A percentile compares a stretch with the other conserved stretches of the same genome.
Conservation (phyloP, 2,113 vertebrate species). For the Larimichthys polyactis region DNA sequence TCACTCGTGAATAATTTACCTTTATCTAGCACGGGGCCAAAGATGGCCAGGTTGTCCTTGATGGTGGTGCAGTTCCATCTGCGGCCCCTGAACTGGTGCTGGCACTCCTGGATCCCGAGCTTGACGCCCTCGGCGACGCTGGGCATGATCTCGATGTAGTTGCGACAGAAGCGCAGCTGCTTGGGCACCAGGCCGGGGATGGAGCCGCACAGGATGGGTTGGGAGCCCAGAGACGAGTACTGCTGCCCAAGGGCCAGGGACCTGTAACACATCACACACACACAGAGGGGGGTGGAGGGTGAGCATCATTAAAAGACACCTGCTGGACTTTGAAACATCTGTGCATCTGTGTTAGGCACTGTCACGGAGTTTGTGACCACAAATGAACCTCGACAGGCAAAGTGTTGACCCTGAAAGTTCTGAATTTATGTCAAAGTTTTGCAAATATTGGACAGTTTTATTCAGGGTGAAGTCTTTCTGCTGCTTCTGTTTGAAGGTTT, state of each 20-base stretch:
- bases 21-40: slow-evolving; percentile 96
- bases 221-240: slow-evolving; percentile 91
- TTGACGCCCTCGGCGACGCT: slow-evolving; percentile 96
- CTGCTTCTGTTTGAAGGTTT: not conserved
- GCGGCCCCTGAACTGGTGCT: slow-evolving; percentile 96
- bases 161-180: slow-evolving; percentile 97
- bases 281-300: not conserved
- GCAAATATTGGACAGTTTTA: not conserved
- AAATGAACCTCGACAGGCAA: not conserved
- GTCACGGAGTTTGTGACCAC: not conserved
- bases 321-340: not conserved
- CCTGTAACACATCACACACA: slow-evolving; percentile 78
- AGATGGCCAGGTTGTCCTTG: slow-evolving; percentile 95
- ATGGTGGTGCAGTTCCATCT: slow-evolving; percentile 98
- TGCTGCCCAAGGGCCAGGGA: slow-evolving; percentile 95
- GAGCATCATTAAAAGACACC: not conserved
- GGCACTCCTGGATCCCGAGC: slow-evolving; percentile 95
- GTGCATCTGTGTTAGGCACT: not conserved
- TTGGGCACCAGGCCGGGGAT: slow-evolving; percentile 98
- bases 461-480: not conserved
- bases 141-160: slow-evolving; percentile 99
- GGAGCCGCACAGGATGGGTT: slow-evolving; percentile 93
- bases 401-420: no score
- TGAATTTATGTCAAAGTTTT: not conserved
- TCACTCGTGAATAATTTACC: slow-evolving; percentile 67